A percentile compares a stretch with the other conserved stretches of the same genome.
Evolutionary conservation across 2,888 invertebrate genomes (phyloP).

Genomic region (Rapana venosa): DNA sequence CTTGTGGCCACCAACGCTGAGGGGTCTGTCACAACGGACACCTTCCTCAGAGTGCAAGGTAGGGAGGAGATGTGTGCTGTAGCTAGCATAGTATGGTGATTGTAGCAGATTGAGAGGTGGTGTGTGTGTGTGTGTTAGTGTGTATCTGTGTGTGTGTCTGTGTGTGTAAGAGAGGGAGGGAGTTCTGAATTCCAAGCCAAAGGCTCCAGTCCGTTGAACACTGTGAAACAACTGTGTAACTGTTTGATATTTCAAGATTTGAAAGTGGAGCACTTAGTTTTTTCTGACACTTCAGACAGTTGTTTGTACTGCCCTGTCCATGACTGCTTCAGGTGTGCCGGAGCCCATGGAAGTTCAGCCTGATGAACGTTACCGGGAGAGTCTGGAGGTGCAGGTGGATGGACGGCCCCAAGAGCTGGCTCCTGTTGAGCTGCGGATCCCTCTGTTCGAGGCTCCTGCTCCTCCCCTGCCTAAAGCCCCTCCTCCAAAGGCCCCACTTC

Average conservation of each 20-base stretch:
- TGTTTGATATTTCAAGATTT: too few species aligned
- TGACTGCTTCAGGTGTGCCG: conserved; percentile 28
- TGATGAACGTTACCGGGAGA: conserved; percentile 59
- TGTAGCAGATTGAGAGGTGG: too few species aligned
- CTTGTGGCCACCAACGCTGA: conserved; percentile 89
- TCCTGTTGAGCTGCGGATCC: conserved; percentile 57
- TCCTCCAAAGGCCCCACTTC: conserved; percentile 18
- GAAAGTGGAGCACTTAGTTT: too few species aligned
- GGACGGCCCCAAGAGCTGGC: conserved; percentile 56
- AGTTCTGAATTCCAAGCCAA: too few species aligned
- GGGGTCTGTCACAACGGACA: conserved; percentile 81
- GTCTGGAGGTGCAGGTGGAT: conserved; percentile 63
- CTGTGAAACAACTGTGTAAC: too few species aligned
- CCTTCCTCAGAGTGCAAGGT: conserved; percentile 70
- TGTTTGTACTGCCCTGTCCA: neutral
- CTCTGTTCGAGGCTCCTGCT: neutral
- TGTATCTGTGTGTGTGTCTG: neutral
- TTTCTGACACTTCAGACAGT: too few species aligned
- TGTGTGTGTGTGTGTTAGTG: neutral
- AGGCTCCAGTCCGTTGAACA: too few species aligned
- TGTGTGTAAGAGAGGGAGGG: too few species aligned
- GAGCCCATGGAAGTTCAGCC: conserved; percentile 38
- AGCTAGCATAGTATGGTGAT: too few species aligned
- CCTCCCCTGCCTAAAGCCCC: conserved; percentile 29
- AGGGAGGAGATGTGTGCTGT: conserved; percentile 49